Percentiles rank a stretch among this genome's conserved stretches.
These are phyloP conservation scores for Ligdia adustata DNA, from an alignment of 2,888 invertebrate genomes.

Conservation along the genomic window DNA sequence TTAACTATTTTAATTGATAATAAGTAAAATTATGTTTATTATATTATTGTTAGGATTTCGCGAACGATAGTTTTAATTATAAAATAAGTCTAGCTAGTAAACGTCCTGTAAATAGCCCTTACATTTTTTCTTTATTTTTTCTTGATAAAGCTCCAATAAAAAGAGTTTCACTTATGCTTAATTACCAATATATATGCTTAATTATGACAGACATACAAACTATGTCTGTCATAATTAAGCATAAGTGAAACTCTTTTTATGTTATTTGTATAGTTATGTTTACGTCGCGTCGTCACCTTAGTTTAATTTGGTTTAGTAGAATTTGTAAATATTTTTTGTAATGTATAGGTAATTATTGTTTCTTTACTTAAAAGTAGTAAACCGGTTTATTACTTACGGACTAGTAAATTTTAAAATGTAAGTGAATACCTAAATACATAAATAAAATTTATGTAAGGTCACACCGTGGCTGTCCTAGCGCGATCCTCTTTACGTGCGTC, in stretches of 20 bases:
- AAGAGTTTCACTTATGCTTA: too few species aligned
- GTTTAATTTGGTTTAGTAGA: not conserved
- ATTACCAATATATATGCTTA: too few species aligned
- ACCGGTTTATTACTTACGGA: slow-evolving; percentile 35
- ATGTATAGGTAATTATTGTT: not conserved
- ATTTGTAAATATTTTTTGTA: not conserved
- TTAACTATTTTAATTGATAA: too few species aligned
- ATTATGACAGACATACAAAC: too few species aligned
- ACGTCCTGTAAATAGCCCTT: not conserved
- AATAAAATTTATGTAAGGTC: not conserved
- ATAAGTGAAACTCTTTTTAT: too few species aligned
- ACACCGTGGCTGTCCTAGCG: too few species aligned
- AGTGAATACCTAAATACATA: not conserved
- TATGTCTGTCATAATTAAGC: too few species aligned
- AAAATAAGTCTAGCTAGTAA: not conserved
- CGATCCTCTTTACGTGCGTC: too few species aligned
- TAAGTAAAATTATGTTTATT: not conserved
- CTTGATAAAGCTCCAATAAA: slow-evolving; percentile 5
- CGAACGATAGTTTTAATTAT: slow-evolving; percentile 23
- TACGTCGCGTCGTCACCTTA: slow-evolving; percentile 25
- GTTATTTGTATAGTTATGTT: not conserved
- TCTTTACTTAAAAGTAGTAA: slow-evolving; percentile 15
- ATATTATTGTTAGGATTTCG: slow-evolving; percentile 16
- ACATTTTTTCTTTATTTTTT: not conserved
- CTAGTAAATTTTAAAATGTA: not conserved